Base-by-base conservation (phyloP, 2,888 invertebrate species). In the Tetheella fluctuosa region DNA sequence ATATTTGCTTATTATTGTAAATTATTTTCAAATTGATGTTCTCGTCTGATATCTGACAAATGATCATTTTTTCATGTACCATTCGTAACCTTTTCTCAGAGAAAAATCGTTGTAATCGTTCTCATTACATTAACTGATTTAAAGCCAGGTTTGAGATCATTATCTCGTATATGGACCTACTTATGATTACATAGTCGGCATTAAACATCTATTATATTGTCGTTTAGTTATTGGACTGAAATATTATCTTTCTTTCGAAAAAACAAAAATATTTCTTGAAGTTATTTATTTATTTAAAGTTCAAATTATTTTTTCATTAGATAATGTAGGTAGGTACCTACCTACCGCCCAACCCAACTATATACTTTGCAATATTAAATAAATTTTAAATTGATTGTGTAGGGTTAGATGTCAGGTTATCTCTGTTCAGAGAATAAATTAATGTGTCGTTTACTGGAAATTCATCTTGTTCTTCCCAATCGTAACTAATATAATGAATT, bases 1-100 rank as follows among this genome's bases (percentile, higher is more conserved):
- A 57, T 59, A 59, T 59, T 62, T 61, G 39, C 58, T 54, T 55
- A 17, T 53, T 56, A 59, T 28, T 28, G 30, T 8, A 42, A 4
- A 42, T 17, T n/a, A n/a, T 15, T 39, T 39, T 4, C 37, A 15
- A 42, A 42, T 42, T 42, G 7, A 42, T 42, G 37, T 39, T 39
- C 30, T 30, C 30, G 30, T 30, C 12, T 34, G 34, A 34, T 34
- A 4, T 34, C 13, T 30, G 10, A 30, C 6, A 30, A 30, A 4
- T 13, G 2, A 2, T 34, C 10, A 34, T 34, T 8, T 7, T 12
- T 12, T 10, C 34, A n/a, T n/a, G n/a, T n/a, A n/a, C n/a, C n/a
- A n/a, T n/a, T n/a, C 5, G 5, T n/a, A 6, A 39, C n/a, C n/a
- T 7, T 39, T 39, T 39, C 4, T 39, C 39, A n/a, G 39, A n/a